These are phyloP conservation scores for Sphenodon punctatus DNA, from an alignment of 2,797 vertebrate genomes.

Conservation along the genomic window DNA sequence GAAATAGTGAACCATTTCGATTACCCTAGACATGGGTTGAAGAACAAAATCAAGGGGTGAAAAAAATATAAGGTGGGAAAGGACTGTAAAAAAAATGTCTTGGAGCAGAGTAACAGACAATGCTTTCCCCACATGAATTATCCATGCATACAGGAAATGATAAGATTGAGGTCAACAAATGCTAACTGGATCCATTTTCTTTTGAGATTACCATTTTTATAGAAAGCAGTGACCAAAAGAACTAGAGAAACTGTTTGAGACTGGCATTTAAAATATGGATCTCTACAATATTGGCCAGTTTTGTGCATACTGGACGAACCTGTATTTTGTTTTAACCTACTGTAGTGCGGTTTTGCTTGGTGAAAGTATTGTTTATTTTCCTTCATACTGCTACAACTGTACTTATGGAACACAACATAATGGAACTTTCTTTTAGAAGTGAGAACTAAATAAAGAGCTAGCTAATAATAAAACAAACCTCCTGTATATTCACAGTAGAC, in stretches of 20 bases:
- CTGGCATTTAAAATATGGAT: not conserved
- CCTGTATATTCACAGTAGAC: not conserved
- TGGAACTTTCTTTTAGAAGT: not conserved
- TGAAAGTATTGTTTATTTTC: not conserved
- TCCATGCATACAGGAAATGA: not conserved
- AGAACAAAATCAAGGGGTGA: not conserved
- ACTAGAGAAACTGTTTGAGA: not conserved
- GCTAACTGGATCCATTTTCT: not conserved
- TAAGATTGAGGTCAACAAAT: not conserved
- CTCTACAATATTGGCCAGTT: not conserved
- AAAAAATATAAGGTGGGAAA: not conserved
- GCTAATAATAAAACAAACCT: not conserved
- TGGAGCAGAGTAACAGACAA: not conserved
- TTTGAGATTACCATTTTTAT: not conserved
- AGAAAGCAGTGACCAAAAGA: not conserved
- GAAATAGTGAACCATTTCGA: not conserved
- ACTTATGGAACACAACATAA: not conserved
- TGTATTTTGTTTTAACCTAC: not conserved
- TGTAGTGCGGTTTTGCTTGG: not conserved
- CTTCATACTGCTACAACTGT: not conserved
- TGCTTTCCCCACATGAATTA: not conserved
- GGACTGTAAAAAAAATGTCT: not conserved
- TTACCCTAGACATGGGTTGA: not conserved
- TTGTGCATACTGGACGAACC: fast-evolving
- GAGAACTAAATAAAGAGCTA: not conserved